Conservation (phyloP, 2,888 invertebrate species). For the Cetonia aurata region DNA sequence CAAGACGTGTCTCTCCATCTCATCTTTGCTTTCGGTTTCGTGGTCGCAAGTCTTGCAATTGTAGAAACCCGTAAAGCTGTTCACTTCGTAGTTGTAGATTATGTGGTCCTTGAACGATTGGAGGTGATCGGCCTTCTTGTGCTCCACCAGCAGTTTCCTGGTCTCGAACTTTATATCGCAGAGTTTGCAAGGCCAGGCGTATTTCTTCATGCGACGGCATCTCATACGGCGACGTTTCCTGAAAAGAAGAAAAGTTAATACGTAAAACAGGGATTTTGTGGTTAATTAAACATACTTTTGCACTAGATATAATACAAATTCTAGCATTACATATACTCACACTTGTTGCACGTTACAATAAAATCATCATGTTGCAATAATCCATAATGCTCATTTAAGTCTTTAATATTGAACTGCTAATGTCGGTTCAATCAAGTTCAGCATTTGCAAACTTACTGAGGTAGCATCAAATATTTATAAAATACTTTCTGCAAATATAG, state of each 20-base stretch:
- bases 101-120: conserved; percentile 41
- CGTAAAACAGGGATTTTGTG: not conserved
- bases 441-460: too few species aligned
- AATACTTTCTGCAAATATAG: too few species aligned
- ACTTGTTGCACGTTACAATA: too few species aligned
- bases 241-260: conserved; percentile 22
- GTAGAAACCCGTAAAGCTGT: conserved; percentile 54
- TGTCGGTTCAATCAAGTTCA: too few species aligned
- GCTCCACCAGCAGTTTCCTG: conserved; percentile 55
- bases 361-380: too few species aligned
- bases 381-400: too few species aligned
- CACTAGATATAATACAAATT: not conserved
- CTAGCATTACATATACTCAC: not conserved
- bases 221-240: conserved; percentile 1
- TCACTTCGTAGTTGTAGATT: conserved; percentile 50
- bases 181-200: conserved; percentile 57
- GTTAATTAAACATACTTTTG: conserved; percentile 8
- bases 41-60: conserved; percentile 58
- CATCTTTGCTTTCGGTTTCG: conserved; percentile 55
- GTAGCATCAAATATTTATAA: too few species aligned
- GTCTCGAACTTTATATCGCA: conserved; percentile 57
- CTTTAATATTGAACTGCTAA: too few species aligned
- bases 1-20: conserved; percentile 56
- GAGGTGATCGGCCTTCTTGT: conserved; percentile 51
- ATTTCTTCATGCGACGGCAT: conserved; percentile 30